Conservation (phyloP, 2,113 vertebrate genomes). For the human (Homo sapiens) region GRCh38 chrX:46940001-46940500, state of each 20-base stretch:
- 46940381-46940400: background rate
- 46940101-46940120: conserved; percentile 31
- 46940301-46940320: conserved; percentile 28
- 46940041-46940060: conserved; percentile 22
- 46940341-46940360: background rate
- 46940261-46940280: conserved; percentile 23
- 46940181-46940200: conserved; percentile 38
- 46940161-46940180: conserved; percentile 38
- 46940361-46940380: conserved; percentile 37
- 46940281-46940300: background rate
- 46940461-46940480: conserved; percentile 41
- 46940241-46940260: background rate
- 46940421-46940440: conserved; percentile 10
- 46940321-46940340: background rate
- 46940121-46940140: conserved; percentile 22
- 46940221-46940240: conserved; percentile 11
- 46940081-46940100: conserved; percentile 6
- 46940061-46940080: background rate
- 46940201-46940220: conserved; percentile 8
- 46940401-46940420: background rate
- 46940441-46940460: background rate
- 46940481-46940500: conserved; percentile 9
- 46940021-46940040: conserved; percentile 24
- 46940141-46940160: conserved; percentile 25
- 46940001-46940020: background rate